Percentiles rank a stretch among this genome's conserved stretches.
Evolutionary conservation across 1,140 invertebrate genomes (phyloP).

Genomic region (Ephestia elutella): DNA sequence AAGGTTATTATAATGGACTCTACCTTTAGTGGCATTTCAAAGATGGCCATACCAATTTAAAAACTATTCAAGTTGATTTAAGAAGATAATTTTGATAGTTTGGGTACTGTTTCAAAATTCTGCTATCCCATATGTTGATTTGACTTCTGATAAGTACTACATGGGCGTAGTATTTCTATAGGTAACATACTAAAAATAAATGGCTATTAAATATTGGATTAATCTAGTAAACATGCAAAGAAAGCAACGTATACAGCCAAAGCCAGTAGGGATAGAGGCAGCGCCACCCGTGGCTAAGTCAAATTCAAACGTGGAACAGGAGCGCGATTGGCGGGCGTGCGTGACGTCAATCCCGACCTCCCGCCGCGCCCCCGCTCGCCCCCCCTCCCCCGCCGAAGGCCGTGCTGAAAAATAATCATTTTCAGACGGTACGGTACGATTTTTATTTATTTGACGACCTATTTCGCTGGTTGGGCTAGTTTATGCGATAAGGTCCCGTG

Average conservation of each 20-base stretch:
- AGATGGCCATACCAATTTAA: too few species aligned
- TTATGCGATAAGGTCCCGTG: background rate
- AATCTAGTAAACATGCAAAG: conserved; percentile 17
- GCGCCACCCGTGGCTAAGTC: conserved; percentile 10
- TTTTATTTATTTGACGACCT: conserved; percentile 30
- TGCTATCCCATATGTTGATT: too few species aligned
- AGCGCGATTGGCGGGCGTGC: conserved; percentile 4
- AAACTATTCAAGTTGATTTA: too few species aligned
- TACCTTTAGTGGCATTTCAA: too few species aligned
- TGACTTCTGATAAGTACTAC: too few species aligned
- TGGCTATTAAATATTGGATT: background rate
- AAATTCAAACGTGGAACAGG: conserved; percentile 10
- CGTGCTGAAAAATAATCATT: conserved; percentile 65
- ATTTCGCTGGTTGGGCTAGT: conserved; percentile 3
- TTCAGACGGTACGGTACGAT: conserved; percentile 43
- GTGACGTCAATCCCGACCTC: conserved; percentile 40
- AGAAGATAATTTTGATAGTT: too few species aligned
- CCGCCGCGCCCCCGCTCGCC: conserved; percentile 34
- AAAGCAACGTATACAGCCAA: conserved; percentile 24
- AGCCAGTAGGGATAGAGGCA: conserved; percentile 6
- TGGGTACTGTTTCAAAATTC: too few species aligned
- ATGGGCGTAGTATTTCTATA: too few species aligned
- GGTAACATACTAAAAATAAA: too few species aligned
- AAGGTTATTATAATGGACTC: too few species aligned
- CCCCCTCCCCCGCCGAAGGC: conserved; percentile 47